These are phyloP conservation scores for Hyles vespertilio DNA, from an alignment of 1,140 invertebrate species.

Conservation along the genomic window DNA sequence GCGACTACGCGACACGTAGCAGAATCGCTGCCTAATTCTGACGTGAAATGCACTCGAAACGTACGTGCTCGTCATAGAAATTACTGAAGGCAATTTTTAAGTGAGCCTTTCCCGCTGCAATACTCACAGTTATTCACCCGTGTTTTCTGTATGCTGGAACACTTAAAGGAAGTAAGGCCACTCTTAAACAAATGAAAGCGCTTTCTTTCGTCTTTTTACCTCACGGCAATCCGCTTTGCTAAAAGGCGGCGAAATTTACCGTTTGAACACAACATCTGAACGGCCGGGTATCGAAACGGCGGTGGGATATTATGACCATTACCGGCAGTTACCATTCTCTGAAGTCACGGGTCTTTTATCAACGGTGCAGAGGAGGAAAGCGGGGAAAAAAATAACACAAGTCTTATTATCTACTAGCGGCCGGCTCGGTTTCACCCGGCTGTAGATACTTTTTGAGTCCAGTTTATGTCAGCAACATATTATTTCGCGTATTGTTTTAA, in stretches of 20 bases:
- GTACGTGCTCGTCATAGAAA: conserved; percentile 71
- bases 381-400: no score
- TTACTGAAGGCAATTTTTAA: conserved; percentile 67
- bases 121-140: conserved; percentile 60
- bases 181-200: conserved; percentile 66
- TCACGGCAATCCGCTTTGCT: conserved; percentile 55
- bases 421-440: no score
- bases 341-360: no score
- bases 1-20: conserved; percentile 6
- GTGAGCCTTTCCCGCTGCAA: conserved; percentile 61
- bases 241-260: conserved; percentile 54
- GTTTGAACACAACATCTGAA: conserved; percentile 1
- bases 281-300: conserved; percentile 2
- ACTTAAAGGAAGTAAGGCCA: conserved; percentile 61
- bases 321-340: neutral
- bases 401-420: no score
- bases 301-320: conserved; percentile 1
- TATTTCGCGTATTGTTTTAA: no score
- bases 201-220: conserved; percentile 45
- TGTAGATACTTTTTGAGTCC: no score
- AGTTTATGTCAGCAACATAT: no score
- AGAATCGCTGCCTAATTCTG: conserved; percentile 43
- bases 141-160: conserved; percentile 45
- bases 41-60: conserved; percentile 53
- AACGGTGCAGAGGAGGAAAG: no score